Conservation (phyloP, 2,113 vertebrate genomes). For the Osmerus eperlanus region DNA sequence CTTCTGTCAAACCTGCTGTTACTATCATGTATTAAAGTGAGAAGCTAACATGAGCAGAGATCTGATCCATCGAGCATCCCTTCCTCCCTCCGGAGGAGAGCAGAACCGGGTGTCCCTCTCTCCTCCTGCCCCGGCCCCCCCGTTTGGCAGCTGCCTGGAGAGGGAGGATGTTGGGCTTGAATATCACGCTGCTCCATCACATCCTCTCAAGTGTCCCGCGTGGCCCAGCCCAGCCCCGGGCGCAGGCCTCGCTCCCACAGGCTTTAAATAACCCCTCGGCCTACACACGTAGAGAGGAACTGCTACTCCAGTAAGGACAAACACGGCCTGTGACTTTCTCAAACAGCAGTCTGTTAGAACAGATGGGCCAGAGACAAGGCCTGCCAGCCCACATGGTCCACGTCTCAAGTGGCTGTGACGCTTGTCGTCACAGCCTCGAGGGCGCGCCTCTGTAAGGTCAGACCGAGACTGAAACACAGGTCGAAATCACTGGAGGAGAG, state of each 20-base stretch:
- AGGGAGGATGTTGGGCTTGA: constrained; percentile 28
- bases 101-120: not conserved
- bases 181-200: constrained; percentile 45
- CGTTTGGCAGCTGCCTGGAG: constrained; percentile 4
- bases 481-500: not conserved
- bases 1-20: not conserved
- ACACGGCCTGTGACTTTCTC: not conserved
- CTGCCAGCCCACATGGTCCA: too few species aligned
- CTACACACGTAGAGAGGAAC: not conserved
- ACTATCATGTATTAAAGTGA: too few species aligned
- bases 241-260: not conserved
- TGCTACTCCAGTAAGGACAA: constrained; percentile 19
- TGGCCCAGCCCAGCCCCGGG: not conserved
- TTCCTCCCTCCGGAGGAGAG: not conserved
- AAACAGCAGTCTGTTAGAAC: constrained; percentile 15
- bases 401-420: too few species aligned
- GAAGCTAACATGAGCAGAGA: too few species aligned
- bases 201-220: constrained; percentile 40
- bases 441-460: not conserved
- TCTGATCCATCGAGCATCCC: not conserved
- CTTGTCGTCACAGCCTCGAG: too few species aligned
- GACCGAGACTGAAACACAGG: constrained; percentile 2
- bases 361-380: constrained; percentile 17
- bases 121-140: not conserved
- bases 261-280: constrained; percentile 5